Conservation (phyloP, 2,113 vertebrate species). For the Bostrychus sinensis region DNA sequence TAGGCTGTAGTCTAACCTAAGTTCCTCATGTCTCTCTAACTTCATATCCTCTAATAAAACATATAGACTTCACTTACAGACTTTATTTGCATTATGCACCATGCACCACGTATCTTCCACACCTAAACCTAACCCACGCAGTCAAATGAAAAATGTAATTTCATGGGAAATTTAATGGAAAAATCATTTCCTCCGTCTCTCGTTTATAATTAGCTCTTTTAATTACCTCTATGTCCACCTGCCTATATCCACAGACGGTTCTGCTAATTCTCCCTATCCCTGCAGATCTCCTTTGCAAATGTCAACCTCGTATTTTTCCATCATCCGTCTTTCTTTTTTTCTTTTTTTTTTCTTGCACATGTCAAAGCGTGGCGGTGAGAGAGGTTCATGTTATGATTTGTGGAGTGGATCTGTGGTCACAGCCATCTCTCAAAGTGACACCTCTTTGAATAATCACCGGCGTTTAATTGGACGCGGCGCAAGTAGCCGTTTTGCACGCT, state of each 20-base stretch:
- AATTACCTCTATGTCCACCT: conserved; percentile 46
- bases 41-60: neutral
- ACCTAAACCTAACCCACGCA: conserved; percentile 21
- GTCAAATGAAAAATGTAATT: conserved; percentile 68
- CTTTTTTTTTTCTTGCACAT: neutral
- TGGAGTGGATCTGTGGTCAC: conserved; percentile 11
- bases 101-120: conserved; percentile 17
- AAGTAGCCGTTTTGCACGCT: neutral
- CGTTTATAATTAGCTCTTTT: conserved; percentile 70
- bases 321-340: conserved; percentile 21
- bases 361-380: conserved; percentile 17
- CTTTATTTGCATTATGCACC: conserved; percentile 13
- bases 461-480: conserved; percentile 4
- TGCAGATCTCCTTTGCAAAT: conserved; percentile 57
- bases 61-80: too few relatives aligned
- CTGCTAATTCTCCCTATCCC: conserved; percentile 20
- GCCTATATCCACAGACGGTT: conserved; percentile 44
- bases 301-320: conserved; percentile 50
- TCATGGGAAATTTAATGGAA: conserved; percentile 68
- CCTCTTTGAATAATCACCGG: conserved; percentile 20
- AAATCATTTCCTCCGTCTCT: conserved; percentile 56
- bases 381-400: conserved; percentile 11
- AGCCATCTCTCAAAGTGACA: conserved; percentile 15
- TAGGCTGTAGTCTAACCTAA: too few relatives aligned
- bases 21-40: neutral